Conservation (phyloP, 2,113 vertebrate genomes). For the Piaya cayana region DNA sequence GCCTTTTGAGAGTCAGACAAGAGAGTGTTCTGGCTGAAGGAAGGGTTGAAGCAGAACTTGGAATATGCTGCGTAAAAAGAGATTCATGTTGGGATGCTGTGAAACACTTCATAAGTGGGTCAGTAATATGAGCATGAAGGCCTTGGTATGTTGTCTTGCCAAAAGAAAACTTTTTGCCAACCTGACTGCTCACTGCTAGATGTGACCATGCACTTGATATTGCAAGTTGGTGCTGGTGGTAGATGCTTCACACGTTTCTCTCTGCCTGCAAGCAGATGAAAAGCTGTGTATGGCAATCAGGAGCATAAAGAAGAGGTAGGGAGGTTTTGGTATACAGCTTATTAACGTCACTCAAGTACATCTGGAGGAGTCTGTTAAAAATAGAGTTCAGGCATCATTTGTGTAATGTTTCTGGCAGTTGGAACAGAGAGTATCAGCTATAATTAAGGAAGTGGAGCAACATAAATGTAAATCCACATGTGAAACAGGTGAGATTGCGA, state of each 20-base stretch:
- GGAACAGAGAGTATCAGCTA: background rate
- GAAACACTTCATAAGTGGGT: background rate
- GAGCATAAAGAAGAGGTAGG: background rate
- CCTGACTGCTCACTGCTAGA: background rate
- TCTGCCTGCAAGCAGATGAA: background rate
- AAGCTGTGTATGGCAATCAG: slow-evolving; percentile 11
- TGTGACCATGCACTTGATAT: rapidly evolving
- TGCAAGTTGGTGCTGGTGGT: background rate
- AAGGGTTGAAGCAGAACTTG: background rate
- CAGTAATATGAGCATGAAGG: background rate
- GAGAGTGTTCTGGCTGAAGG: background rate
- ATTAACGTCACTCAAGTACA: background rate
- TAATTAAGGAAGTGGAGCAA: background rate
- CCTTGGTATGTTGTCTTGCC: background rate
- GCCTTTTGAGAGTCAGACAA: background rate
- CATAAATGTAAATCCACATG: background rate
- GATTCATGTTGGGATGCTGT: background rate
- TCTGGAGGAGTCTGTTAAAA: slow-evolving; percentile 1
- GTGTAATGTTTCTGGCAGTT: background rate
- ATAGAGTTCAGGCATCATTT: background rate
- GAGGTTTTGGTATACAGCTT: background rate
- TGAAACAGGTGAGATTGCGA: background rate
- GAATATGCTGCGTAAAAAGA: background rate
- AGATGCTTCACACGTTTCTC: background rate
- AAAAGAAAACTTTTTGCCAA: background rate